Evolutionary conservation across 2,888 invertebrate genomes (phyloP), one percentile per base, ranked within the genome.

Genomic region (Ecliptopera silaceata): DNA sequence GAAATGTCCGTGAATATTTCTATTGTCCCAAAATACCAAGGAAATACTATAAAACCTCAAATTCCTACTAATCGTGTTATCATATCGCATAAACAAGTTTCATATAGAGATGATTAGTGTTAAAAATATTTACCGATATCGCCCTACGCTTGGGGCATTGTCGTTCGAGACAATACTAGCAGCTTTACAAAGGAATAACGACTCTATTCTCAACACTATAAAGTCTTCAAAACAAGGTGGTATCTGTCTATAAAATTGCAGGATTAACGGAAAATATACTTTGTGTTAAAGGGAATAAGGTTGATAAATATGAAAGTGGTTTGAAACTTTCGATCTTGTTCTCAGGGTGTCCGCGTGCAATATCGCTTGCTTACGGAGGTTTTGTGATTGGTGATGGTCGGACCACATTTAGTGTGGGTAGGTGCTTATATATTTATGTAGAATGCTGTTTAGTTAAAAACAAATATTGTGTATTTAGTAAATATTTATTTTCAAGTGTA

Each of bases 121-220:
- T 55, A 54, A 54, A 53, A 58, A 54, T 58, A 54, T 58, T 54
- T 58, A 53, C 49, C 53, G 41, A 46, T 45, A n/a, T 17, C 32
- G 48, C 48, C 48, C 53, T 52, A 42, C 53, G 15, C 36, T 15
- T 15, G 58, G 53, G 53, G 53, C 31, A 58, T 58, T 49, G 53
- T 58, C 53, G 31, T 53, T 45, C 58, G 41, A 45, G 39, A 52
- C 39, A 44, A 50, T 36, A 29, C 31, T 8, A 20, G 13, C 26
- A 31, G 22, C 32, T 45, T 10, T 11, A 5, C 41, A 42, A 46
- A 41, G 6, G 8, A 54, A 45, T 31, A 41, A 1, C 36, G 17
- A 54, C 53, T 17, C 13, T 58, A 58, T 29, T n/a, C 1, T 5
- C 12, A 15, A 6, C 0, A 4, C 0, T 2, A 31, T 47, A 56